Evolutionary conservation across 2,113 vertebrate genomes (phyloP), one percentile per base, ranked within the genome.

Genomic region (human): DNA sequence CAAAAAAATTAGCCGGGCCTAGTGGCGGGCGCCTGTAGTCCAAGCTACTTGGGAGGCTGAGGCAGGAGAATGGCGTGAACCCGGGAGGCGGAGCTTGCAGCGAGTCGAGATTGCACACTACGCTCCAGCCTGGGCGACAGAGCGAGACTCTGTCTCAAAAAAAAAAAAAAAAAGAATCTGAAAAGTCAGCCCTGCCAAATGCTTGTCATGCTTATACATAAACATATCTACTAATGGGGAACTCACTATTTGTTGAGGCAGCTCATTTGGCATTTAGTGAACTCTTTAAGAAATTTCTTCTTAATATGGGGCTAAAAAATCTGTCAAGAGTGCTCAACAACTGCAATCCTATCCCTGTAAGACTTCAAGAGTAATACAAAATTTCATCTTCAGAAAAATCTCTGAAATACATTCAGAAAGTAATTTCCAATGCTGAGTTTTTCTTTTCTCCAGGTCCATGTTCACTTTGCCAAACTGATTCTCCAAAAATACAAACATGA

Each of bases 201-300:
- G 22, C 25, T 84, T 82, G 48, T 89, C 55, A 94, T 84, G 9
- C 13, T 70, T 59, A 64, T n/a, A 80, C 7, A 84, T 94, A 84
- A 84, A 61, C 94, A 94, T 76, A 85, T 96, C 93, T 48, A 55
- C 32, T 82, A 95, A 78, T 94, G n/a, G 43, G 1, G 48, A 89
- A 89, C 9, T 90, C 38, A 76, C 13, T 75, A 45, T 40, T 91
- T 95, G 40, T 83, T 75, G 17, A 93, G 43, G 81, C 18, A 93
- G 6, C 35, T 96, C 76, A 88, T 52, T 85, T 48, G 89, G 12
- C n/a, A 92, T 52, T 84, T 92, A 73, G 64, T 92, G 16, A 89
- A 78, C 17, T 40, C 16, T 88, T 90, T 72, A 84, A 59, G 80
- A 70, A 75, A 61, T 5, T 73, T 87, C 13, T 86, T 72, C 17